Evolutionary conservation across 2,113 vertebrate species (phyloP), one percentile per base, ranked within the genome.

Genomic region (Symphodus melops): DNA sequence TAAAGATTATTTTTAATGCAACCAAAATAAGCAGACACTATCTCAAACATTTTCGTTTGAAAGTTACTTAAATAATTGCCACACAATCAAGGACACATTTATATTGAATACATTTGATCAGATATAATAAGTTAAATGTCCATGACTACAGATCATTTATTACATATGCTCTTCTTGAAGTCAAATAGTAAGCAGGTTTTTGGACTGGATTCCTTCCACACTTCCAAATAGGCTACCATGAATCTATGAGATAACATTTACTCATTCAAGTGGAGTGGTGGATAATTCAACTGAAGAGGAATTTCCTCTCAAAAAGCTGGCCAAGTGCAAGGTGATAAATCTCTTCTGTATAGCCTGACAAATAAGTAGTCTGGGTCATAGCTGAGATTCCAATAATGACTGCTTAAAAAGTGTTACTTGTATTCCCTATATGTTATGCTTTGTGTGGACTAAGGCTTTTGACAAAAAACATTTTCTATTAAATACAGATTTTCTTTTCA

Each of bases 291-390:
- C 41, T 51, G 17, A 63, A 86, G 72, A 75, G 56, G 6, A 70
- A 85, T 82, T 72, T 68, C 33, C 37, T 53, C 54, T 57, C 21
- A 5, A 39, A 76, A 72, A 70, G 37, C 60, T 74, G 16, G 61
- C 46, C 61, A 70, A 64, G 51, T n/a, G 44, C 12, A 14, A 36
- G 54, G 44, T 78, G 61, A 84, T 82, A 65, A 77, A 88, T 87
- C 68, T 60, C 23, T 62, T 8, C n/a, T 83, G 46, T 66, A 19
- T 36, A 20, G 53, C 6, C 42, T 48, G 46, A 77, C 80, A 46
- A 67, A 70, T 82, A 37, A 25, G 17, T 33, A 48, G 52, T 41
- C 48, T 9, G 41, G 68, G 75, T 81, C 64, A 74, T 62, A 81
- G 71, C 62, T 67, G 21, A 52, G 36, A 62, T 73, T 81, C 28